phyloP scores from a whole-genome alignment of 2,797 vertebrate genomes.

The Crocidura indochinensis region DNA sequence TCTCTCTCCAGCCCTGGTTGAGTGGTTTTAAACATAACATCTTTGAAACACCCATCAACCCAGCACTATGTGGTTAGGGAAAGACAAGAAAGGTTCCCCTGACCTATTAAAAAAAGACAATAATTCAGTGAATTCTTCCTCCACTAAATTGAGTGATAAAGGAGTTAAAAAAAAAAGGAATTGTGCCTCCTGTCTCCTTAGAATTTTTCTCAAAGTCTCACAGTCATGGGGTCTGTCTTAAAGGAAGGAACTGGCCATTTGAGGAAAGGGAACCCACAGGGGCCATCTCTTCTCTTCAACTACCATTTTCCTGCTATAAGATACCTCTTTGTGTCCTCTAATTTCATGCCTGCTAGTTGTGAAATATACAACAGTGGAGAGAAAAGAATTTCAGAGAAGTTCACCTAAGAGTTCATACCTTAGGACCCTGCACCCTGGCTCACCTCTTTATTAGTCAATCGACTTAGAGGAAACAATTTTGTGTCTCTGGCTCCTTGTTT shows the following conservation, averaged over 20 bases:
- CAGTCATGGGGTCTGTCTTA: neutral
- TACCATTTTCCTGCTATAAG: neutral
- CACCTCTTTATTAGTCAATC: neutral
- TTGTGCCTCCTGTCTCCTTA: neutral
- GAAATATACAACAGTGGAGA: neutral
- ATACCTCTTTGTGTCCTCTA: neutral
- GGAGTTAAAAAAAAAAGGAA: neutral
- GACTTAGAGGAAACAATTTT: conserved; percentile 8
- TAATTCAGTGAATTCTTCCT: neutral
- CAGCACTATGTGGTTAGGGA: neutral
- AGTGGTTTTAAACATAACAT: conserved; percentile 59
- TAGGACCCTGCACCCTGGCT: neutral
- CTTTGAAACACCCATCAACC: conserved; percentile 31
- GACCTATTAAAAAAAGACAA: neutral
- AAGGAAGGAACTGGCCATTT: neutral
- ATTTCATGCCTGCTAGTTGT: neutral
- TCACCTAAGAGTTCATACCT: neutral
- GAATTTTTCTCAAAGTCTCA: no score
- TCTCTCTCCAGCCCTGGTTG: neutral
- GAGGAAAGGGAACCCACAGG: neutral
- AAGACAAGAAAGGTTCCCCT: neutral
- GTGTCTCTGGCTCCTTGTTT: conserved; percentile 7
- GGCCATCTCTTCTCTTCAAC: neutral
- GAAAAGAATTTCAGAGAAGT: neutral
- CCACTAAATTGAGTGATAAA: neutral